Conservation (phyloP, 2,797 vertebrate species). For the Orientallactaga sibirica region DNA sequence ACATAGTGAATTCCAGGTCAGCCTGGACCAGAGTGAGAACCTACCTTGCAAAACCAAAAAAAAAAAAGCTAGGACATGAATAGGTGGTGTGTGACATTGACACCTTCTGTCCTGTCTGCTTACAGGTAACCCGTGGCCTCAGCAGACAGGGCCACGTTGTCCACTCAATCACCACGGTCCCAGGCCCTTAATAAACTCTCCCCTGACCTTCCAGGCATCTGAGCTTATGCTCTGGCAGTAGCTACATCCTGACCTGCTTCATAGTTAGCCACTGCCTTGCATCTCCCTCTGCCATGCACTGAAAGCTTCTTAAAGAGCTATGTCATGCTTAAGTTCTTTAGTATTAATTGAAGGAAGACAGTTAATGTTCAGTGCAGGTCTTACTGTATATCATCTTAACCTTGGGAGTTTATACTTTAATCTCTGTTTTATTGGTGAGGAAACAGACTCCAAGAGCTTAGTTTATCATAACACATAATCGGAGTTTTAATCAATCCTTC, state of each 20-base stretch:
- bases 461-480: not conserved
- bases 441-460: constrained; percentile 38
- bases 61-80: not conserved
- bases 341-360: not conserved
- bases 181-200: not conserved
- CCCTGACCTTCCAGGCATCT: not conserved
- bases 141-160: not conserved
- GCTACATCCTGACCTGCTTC: not conserved
- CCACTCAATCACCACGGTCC: not conserved
- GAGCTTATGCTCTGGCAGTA: not conserved
- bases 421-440: constrained; percentile 49
- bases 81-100: not conserved
- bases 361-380: not conserved
- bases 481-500: not conserved
- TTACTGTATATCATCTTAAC: not conserved
- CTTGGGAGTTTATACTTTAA: constrained; percentile 5
- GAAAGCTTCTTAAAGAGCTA: not conserved
- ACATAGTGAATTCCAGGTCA: too few relatives aligned
- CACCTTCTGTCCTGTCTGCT: not conserved
- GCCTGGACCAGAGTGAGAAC: too few relatives aligned
- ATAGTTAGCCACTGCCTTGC: not conserved
- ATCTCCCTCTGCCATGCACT: not conserved
- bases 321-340: constrained; percentile 11
- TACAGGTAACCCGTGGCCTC: not conserved
- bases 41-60: too few relatives aligned